Conservation (phyloP, 2,888 invertebrate species). For the Leptothorax acervorum region DNA sequence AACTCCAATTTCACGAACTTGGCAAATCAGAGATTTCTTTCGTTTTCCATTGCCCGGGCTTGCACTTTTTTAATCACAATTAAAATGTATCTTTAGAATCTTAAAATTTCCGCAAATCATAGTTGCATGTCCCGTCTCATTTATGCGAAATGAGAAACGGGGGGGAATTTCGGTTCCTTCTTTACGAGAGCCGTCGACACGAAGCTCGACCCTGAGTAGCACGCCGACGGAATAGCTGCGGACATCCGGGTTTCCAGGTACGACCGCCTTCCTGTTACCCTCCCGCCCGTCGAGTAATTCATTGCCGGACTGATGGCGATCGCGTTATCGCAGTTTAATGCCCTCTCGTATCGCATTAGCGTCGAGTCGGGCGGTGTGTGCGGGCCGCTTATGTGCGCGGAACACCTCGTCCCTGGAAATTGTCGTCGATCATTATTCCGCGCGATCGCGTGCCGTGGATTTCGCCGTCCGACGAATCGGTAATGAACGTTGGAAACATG, state of each 20-base stretch:
- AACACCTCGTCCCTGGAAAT: conserved; percentile 9
- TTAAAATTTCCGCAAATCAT: conserved; percentile 27
- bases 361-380: background rate
- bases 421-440: conserved; percentile 31
- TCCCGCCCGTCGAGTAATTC: conserved; percentile 73
- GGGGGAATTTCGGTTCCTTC: background rate
- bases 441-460: conserved; percentile 41
- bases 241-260: conserved; percentile 67
- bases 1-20: background rate
- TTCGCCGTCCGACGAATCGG: conserved; percentile 6
- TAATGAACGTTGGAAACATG: conserved; percentile 27
- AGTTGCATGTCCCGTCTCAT: conserved; percentile 27
- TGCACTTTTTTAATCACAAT: background rate
- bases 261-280: conserved; percentile 32
- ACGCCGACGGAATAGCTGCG: conserved; percentile 74
- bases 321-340: conserved; percentile 72
- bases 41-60: conserved; percentile 11
- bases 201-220: conserved; percentile 28
- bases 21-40: background rate
- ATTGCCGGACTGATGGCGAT: conserved; percentile 71
- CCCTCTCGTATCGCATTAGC: conserved; percentile 51
- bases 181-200: conserved; percentile 5
- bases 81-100: conserved; percentile 46
- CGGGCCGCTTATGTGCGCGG: conserved; percentile 16
- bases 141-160: conserved; percentile 17